Percentiles rank a stretch among this genome's conserved stretches.
Conservation (phyloP, 35 echinoderm and acorn worm genomes). For the Strongylocentrotus purpuratus region DNA sequence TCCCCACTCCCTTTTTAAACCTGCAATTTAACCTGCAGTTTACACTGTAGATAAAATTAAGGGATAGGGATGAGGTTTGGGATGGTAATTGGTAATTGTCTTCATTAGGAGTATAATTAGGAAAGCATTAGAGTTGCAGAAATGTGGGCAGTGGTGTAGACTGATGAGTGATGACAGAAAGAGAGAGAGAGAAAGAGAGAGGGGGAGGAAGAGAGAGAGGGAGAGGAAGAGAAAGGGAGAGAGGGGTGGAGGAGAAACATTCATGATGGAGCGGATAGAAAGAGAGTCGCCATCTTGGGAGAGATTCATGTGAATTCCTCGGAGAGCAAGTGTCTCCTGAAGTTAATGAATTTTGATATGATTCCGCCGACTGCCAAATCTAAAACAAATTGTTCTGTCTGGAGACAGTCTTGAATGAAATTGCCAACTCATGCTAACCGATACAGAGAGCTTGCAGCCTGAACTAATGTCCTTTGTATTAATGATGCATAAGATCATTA, state of each 20-base stretch:
- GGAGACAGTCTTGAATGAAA: neutral
- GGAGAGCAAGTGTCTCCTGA: slow-evolving; percentile 22
- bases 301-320: neutral
- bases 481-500: too few species aligned
- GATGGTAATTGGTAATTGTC: too few species aligned
- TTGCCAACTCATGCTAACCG: slow-evolving; percentile 22
- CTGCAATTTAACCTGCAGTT: too few species aligned
- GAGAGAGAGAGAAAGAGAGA: too few species aligned
- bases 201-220: too few species aligned
- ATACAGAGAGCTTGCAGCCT: neutral
- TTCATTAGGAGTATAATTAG: too few species aligned
- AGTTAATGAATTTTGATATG: slow-evolving; percentile 44
- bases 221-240: too few species aligned
- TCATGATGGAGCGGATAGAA: neutral
- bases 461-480: neutral
- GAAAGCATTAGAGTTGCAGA: neutral
- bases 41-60: too few species aligned
- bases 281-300: neutral
- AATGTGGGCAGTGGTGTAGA: neutral
- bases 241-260: neutral
- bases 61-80: too few species aligned
- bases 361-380: neutral
- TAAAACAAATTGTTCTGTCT: slow-evolving; percentile 40
- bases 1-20: too few species aligned
- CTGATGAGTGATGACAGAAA: too few species aligned